A percentile compares a stretch with the other conserved stretches of the same genome.
These are phyloP conservation scores for Aquatica leii DNA, from an alignment of 2,888 invertebrate species.

Conservation along the genomic window DNA sequence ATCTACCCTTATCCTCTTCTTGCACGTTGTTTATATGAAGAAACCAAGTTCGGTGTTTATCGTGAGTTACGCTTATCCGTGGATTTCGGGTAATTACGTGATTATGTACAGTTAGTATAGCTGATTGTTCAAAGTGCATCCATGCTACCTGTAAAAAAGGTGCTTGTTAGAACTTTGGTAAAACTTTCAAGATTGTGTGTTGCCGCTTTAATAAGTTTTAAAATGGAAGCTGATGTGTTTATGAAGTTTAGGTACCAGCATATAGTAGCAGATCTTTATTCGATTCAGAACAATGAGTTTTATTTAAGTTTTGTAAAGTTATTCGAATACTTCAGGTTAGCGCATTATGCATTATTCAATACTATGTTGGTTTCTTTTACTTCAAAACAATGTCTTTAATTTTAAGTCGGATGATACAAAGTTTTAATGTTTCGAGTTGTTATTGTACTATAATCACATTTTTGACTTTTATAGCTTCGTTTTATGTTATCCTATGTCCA, in stretches of 20 bases:
- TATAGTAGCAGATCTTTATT: conserved; percentile 21
- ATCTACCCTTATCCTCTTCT: conserved; percentile 89
- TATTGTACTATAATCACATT: conserved; percentile 46
- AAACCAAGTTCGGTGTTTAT: conserved; percentile 92
- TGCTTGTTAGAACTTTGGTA: conserved; percentile 13
- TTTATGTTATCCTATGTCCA: conserved; percentile 30
- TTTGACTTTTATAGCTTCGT: conserved; percentile 38
- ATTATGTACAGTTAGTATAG: conserved; percentile 91
- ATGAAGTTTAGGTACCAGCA: conserved; percentile 30
- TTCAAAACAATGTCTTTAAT: conserved; percentile 42
- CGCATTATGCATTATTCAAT: conserved; percentile 40
- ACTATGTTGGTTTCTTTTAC: conserved; percentile 25
- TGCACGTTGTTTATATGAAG: conserved; percentile 92
- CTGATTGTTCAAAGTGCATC: conserved; percentile 96
- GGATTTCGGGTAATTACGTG: conserved; percentile 95
- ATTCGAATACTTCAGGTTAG: conserved; percentile 26
- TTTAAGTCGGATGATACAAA: conserved; percentile 43
- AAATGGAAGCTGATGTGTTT: conserved; percentile 10
- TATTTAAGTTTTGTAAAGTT: conserved; percentile 35
- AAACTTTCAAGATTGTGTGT: conserved; percentile 9
- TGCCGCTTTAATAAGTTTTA: neutral
- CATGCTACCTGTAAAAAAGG: conserved; percentile 81
- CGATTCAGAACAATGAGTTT: conserved; percentile 27
- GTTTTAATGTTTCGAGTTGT: conserved; percentile 43
- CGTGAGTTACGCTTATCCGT: conserved; percentile 89